Evolutionary conservation across 2,888 invertebrate genomes (phyloP), one percentile per base, ranked within the genome.

Genomic region (Smittia aterrima): DNA sequence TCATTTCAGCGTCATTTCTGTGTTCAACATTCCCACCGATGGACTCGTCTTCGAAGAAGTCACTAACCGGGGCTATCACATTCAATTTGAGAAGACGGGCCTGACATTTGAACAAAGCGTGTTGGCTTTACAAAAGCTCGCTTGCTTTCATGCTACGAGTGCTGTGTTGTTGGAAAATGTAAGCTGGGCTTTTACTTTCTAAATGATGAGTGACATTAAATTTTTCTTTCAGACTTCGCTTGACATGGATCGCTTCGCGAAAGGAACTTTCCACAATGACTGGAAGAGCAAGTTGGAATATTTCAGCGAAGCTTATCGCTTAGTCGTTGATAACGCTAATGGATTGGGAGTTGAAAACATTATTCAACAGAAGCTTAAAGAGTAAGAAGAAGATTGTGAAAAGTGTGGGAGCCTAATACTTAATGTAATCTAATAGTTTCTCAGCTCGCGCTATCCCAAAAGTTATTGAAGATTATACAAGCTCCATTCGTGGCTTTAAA

Each of bases 91-190:
- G 13, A 72, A 74, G 40, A 66, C 25, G 9, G 76, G 75, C 2
- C 67, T 76, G 22, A 54, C 72, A 24, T 75, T 70, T 11, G 76
- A 75, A 6, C 75, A 76, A 38, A 74, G 74, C 32, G 66, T 70
- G 53, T 22, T 75, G 13, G 72, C 75, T 4, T 54, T 76, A 16
- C 74, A 76, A 47, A 76, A 76, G 32, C 68, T 76, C 18, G 76
- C 75, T 18, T 75, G 68, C 24, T 75, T 75, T 25, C 76, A 76
- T 75, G 76, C 75, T 54, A 53, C 75, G 2, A 76, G 75, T 66
- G 76, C 66, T 41, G 53, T 75, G 1, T 24, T 68, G 25, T 32
- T 76, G 47, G 32, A 72, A 66, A 70, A 75, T n/a, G 76, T 76
- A 62, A 64, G 27, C 11, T 11, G 6, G 1, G 16, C 47, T 13